Base-by-base conservation (phyloP, 2,888 invertebrate species). In the Aphrophora alni region DNA sequence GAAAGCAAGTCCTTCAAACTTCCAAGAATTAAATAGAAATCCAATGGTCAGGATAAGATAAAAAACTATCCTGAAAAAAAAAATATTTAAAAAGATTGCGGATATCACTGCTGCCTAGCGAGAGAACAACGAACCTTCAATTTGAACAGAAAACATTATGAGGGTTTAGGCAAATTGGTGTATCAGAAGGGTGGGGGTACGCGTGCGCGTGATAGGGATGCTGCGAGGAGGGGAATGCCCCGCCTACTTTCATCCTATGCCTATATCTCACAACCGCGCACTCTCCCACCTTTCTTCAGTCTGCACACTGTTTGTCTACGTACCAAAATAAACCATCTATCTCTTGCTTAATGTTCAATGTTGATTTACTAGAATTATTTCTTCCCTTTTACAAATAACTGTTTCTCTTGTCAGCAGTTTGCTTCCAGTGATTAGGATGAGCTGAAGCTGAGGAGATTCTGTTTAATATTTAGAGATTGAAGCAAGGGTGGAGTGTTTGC, bases 21-120 rank as follows among this genome's bases (percentile, higher is more conserved):
- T 59, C 24, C 38, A 68, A 79, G 78, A 79, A 74, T 79, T 79
- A 74, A 59, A 74, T 78, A 59, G 69, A 59, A 79, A 74, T 79
- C 74, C 78, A 51, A 79, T 79, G 74, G 74, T 21, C n/a, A 21
- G 59, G 21, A 59, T 21, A 5, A 59, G 4, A 59, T 59, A 21
- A 21, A 59, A 59, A 59, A 59, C 59, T 21, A 21, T 59, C 21
- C 59, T 59, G 59, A 59, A 59, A 59, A 59, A 44, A 10, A 14
- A 59, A 59, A 21, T 21, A 21, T n/a, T 14, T 21, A 59, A 59
- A 59, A 59, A n/a, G 1, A 59, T 59, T 5, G 4, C 59, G 59
- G 59, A 59, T 59, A 59, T 59, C 59, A 59, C 59, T 59, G 59
- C 59, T 8, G 59, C 59, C 59, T 59, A 59, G 59, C 59, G 59